A percentile compares a stretch with the other conserved stretches of the same genome.
Evolutionary conservation across 2,888 invertebrate species (phyloP).

Genomic region (Folsomia candida): DNA sequence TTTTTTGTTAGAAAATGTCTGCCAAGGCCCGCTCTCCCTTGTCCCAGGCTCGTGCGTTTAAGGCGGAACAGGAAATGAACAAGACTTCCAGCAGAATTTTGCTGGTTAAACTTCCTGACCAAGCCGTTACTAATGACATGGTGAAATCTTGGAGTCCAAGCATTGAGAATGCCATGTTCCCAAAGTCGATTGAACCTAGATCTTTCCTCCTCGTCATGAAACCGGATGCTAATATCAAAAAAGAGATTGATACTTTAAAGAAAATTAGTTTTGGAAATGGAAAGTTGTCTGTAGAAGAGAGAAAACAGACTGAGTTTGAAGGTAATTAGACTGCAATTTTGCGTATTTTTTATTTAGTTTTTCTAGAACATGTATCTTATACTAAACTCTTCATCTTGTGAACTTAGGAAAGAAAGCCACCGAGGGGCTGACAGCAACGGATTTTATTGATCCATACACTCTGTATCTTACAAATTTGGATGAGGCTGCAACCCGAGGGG

Average conservation of each 20-base stretch:
- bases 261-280: conserved; percentile 36
- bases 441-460: conserved; percentile 43
- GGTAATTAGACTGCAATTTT: conserved; percentile 1
- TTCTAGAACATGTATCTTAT: no score
- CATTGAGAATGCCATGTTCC: conserved; percentile 46
- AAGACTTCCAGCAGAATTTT: conserved; percentile 30
- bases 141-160: conserved; percentile 35
- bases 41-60: conserved; percentile 39
- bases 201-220: conserved; percentile 46
- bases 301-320: conserved; percentile 19
- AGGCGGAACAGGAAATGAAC: conserved; percentile 40
- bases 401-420: not conserved
- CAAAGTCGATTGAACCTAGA: conserved; percentile 41
- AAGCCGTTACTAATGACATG: conserved; percentile 22
- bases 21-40: conserved; percentile 33
- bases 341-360: no score
- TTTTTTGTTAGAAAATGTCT: conserved; percentile 33
- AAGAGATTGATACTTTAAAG: conserved; percentile 44
- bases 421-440: conserved; percentile 12
- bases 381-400: no score
- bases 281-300: conserved; percentile 39
- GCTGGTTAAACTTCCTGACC: conserved; percentile 39
- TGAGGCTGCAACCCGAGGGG: conserved; percentile 26
- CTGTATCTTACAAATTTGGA: conserved; percentile 45
- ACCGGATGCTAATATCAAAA: conserved; percentile 41